phyloP scores from a whole-genome alignment of 2,888 invertebrate genomes.

The Epistrophella euchroma region DNA sequence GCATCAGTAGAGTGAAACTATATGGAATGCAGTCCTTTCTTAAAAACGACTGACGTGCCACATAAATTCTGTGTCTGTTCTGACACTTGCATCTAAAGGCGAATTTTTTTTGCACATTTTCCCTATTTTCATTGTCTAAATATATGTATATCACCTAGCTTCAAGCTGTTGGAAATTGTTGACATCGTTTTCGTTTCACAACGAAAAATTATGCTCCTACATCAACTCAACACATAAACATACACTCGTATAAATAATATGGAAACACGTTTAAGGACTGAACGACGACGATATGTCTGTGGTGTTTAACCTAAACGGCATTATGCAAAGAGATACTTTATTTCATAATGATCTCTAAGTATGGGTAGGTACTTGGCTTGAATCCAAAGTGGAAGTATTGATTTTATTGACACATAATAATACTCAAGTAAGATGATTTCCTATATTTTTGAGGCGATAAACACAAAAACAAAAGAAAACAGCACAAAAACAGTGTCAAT shows the following conservation, averaged over 20 bases:
- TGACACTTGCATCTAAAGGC: background rate
- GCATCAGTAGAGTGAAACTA: background rate
- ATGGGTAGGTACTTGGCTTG: conserved; percentile 43
- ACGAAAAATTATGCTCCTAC: conserved; percentile 6
- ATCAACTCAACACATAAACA: background rate
- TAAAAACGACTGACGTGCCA: conserved; percentile 10
- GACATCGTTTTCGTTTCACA: conserved; percentile 39
- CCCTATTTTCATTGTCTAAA: conserved; percentile 10
- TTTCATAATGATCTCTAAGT: conserved; percentile 3
- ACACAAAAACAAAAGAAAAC: background rate
- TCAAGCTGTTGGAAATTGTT: conserved; percentile 51
- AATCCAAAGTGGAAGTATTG: conserved; percentile 29
- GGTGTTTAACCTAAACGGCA: conserved; percentile 19
- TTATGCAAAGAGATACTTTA: conserved; percentile 34
- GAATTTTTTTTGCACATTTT: conserved; percentile 29
- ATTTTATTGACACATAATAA: conserved; percentile 19
- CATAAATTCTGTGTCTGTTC: conserved; percentile 24
- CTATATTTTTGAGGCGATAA: background rate
- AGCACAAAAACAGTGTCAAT: background rate
- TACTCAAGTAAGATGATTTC: background rate
- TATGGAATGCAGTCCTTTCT: conserved; percentile 29
- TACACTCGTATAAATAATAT: background rate
- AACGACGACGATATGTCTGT: background rate
- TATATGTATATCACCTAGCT: background rate
- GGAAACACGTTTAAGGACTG: conserved; percentile 9